These are phyloP conservation scores for Myoxocephalus aenaeus DNA, from an alignment of 2,797 vertebrate genomes.

Conservation along the genomic window DNA sequence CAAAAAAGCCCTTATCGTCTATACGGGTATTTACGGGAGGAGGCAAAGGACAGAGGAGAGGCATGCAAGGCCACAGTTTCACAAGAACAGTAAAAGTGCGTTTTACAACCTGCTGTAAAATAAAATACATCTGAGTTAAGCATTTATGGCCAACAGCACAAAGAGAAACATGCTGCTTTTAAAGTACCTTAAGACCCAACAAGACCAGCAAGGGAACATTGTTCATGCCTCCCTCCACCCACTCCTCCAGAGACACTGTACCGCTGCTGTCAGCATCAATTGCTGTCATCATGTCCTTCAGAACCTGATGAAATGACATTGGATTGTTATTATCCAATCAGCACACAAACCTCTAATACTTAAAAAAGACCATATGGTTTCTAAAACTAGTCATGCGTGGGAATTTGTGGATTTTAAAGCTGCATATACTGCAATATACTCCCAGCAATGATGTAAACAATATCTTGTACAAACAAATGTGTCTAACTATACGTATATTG, in stretches of 20 bases:
- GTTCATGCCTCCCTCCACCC: conserved; percentile 94
- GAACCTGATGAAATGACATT: conserved; percentile 82
- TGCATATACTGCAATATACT: conserved; percentile 27
- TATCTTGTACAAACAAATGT: conserved; percentile 15
- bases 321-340: conserved; percentile 23
- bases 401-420: conserved; percentile 1
- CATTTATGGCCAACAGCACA: neutral
- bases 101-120: conserved; percentile 40
- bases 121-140: conserved; percentile 19
- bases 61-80: conserved; percentile 33
- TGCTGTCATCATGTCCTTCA: conserved; percentile 95
- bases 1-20: conserved; percentile 36
- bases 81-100: conserved; percentile 37
- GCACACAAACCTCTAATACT: conserved; percentile 2
- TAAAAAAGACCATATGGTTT: conserved; percentile 9
- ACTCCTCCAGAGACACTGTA: conserved; percentile 92
- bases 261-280: conserved; percentile 93
- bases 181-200: conserved; percentile 88
- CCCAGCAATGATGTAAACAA: neutral
- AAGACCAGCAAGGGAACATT: conserved; percentile 92
- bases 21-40: conserved; percentile 13
- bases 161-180: neutral
- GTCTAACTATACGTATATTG: neutral
- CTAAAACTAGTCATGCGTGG: neutral
- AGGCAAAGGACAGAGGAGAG: conserved; percentile 42